A percentile compares a stretch with the other conserved stretches of the same genome.
Evolutionary conservation across 1,140 invertebrate species (phyloP).

Genomic region (Scaptomyza hsui): DNA sequence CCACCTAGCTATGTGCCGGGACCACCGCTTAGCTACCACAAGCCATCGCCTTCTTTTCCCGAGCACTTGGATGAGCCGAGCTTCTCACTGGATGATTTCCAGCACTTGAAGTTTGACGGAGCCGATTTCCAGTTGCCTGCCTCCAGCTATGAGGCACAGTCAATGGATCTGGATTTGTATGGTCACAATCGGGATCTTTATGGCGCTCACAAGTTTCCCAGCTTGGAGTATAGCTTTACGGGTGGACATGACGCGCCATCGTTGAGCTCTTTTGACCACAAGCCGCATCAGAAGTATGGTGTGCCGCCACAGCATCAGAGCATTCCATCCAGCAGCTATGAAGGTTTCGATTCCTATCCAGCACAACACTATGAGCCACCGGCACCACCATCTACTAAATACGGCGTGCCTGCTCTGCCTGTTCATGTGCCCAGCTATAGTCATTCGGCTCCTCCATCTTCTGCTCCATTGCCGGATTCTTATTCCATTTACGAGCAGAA

Average conservation of each 20-base stretch:
- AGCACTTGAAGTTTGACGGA: constrained; percentile 71
- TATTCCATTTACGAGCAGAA: constrained; percentile 73
- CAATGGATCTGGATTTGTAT: constrained; percentile 79
- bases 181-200: constrained; percentile 59
- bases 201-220: constrained; percentile 64
- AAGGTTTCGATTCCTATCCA: constrained; percentile 43
- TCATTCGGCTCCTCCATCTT: constrained; percentile 13
- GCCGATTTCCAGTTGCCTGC: constrained; percentile 66
- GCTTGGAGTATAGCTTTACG: constrained; percentile 49
- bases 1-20: constrained; percentile 49
- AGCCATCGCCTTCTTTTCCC: constrained; percentile 38
- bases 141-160: constrained; percentile 71
- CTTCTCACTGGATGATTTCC: constrained; percentile 65
- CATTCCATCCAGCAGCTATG: constrained; percentile 36
- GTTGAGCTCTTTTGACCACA: constrained; percentile 30
- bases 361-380: constrained; percentile 49
- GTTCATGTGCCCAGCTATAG: constrained; percentile 29
- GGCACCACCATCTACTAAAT: constrained; percentile 17
- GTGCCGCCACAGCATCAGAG: constrained; percentile 45
- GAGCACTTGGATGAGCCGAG: constrained; percentile 55
- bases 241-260: constrained; percentile 12
- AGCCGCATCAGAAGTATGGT: constrained; percentile 69
- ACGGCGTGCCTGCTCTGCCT: constrained; percentile 24
- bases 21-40: constrained; percentile 44
- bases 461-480: constrained; percentile 36